Percentiles rank a stretch among this genome's conserved stretches.
These are phyloP conservation scores for Lordiphosa andalusiaca DNA, from an alignment of 2,888 invertebrate species.

Conservation along the genomic window DNA sequence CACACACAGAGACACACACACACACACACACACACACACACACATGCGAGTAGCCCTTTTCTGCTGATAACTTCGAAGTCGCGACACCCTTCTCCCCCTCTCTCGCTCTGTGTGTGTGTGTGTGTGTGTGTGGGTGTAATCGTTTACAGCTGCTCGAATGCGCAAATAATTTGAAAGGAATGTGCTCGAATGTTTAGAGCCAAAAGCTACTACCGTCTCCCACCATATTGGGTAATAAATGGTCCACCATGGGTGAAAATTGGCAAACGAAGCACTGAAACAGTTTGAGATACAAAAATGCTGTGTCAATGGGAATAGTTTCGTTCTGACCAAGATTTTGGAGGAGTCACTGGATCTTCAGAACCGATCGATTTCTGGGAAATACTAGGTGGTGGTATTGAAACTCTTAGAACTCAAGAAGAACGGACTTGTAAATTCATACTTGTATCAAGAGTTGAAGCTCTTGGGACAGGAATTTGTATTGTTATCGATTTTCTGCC, in stretches of 20 bases:
- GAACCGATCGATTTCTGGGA: too few relatives aligned
- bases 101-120: conserved; percentile 12
- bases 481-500: too few relatives aligned
- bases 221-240: conserved; percentile 24
- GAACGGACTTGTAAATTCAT: too few relatives aligned
- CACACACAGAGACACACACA: conserved; percentile 27
- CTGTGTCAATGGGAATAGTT: too few relatives aligned
- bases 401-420: too few relatives aligned
- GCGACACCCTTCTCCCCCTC: conserved; percentile 27
- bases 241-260: conserved; percentile 14
- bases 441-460: too few relatives aligned
- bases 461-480: too few relatives aligned
- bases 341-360: too few relatives aligned
- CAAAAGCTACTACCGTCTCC: conserved; percentile 47
- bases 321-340: too few relatives aligned
- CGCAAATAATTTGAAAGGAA: conserved; percentile 73
- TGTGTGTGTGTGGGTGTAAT: conserved; percentile 66
- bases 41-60: conserved; percentile 24
- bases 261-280: background rate
- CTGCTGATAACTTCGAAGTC: conserved; percentile 62
- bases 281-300: too few relatives aligned
- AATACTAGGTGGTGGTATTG: too few relatives aligned
- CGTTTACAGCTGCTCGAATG: conserved; percentile 78
- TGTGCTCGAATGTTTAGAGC: conserved; percentile 58
- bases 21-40: conserved; percentile 22